Evolutionary conservation across 2,113 vertebrate species (phyloP).

Genomic region (Python bivittatus): DNA sequence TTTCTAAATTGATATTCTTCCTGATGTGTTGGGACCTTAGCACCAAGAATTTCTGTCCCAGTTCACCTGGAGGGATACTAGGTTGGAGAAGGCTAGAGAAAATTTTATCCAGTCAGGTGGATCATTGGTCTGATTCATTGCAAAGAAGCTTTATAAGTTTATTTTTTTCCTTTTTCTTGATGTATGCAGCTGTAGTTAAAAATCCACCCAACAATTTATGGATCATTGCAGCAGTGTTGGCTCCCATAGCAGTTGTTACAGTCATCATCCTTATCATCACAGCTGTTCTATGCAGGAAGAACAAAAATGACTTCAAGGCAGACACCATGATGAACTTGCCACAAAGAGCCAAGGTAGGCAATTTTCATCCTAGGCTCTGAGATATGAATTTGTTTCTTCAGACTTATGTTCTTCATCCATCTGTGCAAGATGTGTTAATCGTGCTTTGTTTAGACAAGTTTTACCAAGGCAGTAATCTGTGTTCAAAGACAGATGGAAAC

Average conservation of each 20-base stretch:
- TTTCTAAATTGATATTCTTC: background rate
- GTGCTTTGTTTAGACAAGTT: background rate
- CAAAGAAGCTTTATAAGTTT: background rate
- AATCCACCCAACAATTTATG: slow-evolving; percentile 97
- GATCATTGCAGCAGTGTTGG: slow-evolving; percentile 96
- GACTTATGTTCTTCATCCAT: background rate
- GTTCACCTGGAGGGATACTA: background rate
- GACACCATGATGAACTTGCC: slow-evolving; percentile 93
- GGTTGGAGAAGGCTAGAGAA: background rate
- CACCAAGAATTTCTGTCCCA: background rate
- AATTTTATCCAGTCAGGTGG: background rate
- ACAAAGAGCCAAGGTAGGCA: slow-evolving; percentile 89
- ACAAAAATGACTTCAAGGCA: slow-evolving; percentile 96
- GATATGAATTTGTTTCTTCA: fast-evolving
- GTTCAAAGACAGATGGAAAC: background rate
- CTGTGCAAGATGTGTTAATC: background rate
- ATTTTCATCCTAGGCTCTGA: background rate
- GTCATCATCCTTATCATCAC: slow-evolving; percentile 98
- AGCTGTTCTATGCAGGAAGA: slow-evolving; percentile 94
- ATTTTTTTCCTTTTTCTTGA: background rate
- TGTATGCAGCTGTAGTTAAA: slow-evolving; percentile 89
- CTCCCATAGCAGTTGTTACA: slow-evolving; percentile 91
- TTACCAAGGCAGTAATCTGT: background rate
- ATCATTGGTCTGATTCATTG: background rate
- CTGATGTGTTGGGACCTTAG: background rate